Evolutionary conservation across 2,888 invertebrate species (phyloP), one percentile per base, ranked within the genome.

Genomic region (Caenorhabditis afra): DNA sequence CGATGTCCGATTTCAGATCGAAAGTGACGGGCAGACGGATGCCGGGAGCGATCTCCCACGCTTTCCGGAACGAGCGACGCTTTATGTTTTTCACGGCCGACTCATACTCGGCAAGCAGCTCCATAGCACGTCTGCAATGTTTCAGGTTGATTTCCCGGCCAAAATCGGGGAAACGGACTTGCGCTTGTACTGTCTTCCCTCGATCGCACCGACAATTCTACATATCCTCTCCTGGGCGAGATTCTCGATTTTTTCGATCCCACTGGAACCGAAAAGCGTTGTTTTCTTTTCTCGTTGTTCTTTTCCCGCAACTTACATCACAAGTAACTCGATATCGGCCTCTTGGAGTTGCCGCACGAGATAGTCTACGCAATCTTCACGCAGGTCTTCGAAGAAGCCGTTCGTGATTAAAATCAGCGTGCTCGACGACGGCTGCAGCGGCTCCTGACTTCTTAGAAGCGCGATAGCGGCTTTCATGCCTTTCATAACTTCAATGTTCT

Each of bases 1-100:
- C 57, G 41, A 70, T 76, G 22, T 68, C 71, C 4, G 74, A 70
- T 49, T 76, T 76, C n/a, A 77, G 22, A 16, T 71, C 57, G 22
- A 83, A 59, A 1, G 74, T 71, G 8, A 83, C 55, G 0, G 83
- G 81, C 0, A 83, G 68, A 11, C 58, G 41, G 16, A 83, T 41
- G 14, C 76, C 81, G 1, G 81, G 81, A 1, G 68, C 73, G 44
- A 83, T 81, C 58, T 29, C 29, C 29, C 29, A 29, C 29, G 7
- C 7, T 29, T 29, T 29, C 29, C 29, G 29, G 7, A 29, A 29
- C 3, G 29, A 29, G 3, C 29, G 29, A 29, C 4, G 3, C 29
- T 29, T 29, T 29, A 7, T 29, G 29, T 29, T 29, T 7, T 29
- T 29, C 29, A 5, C 7, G 29, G 4, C 4, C 7, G 29, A 29